Evolutionary conservation across 92 coral and sea anemone species (phyloP), one percentile per base, ranked within the genome.

Genomic region (Epizoanthus fatuus): DNA sequence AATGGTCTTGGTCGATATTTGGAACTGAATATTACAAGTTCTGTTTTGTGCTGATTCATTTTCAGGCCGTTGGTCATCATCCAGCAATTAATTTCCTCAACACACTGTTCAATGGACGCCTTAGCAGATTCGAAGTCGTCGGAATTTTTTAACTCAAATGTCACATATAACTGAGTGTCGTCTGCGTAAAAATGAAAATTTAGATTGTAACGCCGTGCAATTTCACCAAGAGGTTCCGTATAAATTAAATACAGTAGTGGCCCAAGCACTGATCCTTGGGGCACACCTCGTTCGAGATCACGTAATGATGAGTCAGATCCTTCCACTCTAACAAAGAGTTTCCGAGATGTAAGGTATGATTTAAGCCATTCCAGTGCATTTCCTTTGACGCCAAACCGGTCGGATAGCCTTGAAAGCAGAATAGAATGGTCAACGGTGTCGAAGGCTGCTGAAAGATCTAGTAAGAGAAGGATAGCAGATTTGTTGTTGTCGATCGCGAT

Each of bases 401-500:
- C 63, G 63, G 63, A 58, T 58, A 58, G 63, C 9, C 25, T 58
- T 58, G 63, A 58, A 58, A 58, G 25, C 2, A 58, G 63, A 8
- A 58, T 58, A n/a, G 63, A 58, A 58, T 58, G 22, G 29, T 58
- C 25, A 22, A 22, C 25, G 25, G 25, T 22, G 25, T 22, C 25
- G 25, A 22, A 22, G 25, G 25, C 25, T 22, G 25, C 25, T 22
- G 25, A 22, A 22, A 22, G 25, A 22, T 22, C 25, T 22, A 22
- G 25, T 22, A 58, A 16, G 63, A 58, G 63, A 58, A 58, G 63
- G 63, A 58, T 17, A 58, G 63, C 29, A 58, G 63, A 58, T 58
- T 58, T 58, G 63, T 58, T 58, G 29, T 58, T 58, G 25, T 58
- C 63, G 29, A 58, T 7, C 22, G 63, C 29, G 22, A 58, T 16